Base-by-base conservation (phyloP, 2,888 invertebrate species). In the Oxycera nigricornis region DNA sequence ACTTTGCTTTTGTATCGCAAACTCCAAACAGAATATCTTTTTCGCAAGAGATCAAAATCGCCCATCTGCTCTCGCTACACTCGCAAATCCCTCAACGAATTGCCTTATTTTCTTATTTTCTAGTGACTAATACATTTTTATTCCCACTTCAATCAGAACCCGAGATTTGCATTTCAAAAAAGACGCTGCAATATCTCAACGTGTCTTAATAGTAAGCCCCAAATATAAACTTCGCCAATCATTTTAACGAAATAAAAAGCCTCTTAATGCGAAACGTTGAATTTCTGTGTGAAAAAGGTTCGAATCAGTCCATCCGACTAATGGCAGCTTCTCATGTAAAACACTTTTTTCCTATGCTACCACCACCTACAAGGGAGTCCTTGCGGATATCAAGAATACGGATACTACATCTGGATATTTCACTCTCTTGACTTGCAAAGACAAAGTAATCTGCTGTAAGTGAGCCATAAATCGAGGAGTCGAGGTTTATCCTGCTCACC, bases 391-490 rank as follows among this genome's bases (percentile, higher is more conserved):
- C 17, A n/a, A 28, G 22, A 22, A 52, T 55, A 26, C 52, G 31
- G 35, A 52, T 31, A 55, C 52, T 24, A 70, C 70, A 22, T 55
- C 17, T 50, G 20, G 28, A 14, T 30, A n/a, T 55, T 52, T 55
- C 14, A n/a, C 52, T 70, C 35, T 70, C 52, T 65, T 52, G 52
- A 70, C 70, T 70, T 70, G 52, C 70, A 70, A 70, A 70, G 70
- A 70, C 70, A 70, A 70, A 70, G 55, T 70, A 55, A 70, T 70
- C 70, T 70, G 55, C 31, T 52, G 70, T 70, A 52, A 70, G 70
- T 70, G 70, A 70, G 70, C 70, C 26, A 70, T 70, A 70, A 70
- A 70, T 70, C 70, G 55, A 30, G 55, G 70, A 70, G 52, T 52
- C 20, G 55, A 57, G 72, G 39, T 57, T 59, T 59, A 72, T 55